Conservation (phyloP, 2,797 vertebrate genomes). For the Helostoma temminkii region DNA sequence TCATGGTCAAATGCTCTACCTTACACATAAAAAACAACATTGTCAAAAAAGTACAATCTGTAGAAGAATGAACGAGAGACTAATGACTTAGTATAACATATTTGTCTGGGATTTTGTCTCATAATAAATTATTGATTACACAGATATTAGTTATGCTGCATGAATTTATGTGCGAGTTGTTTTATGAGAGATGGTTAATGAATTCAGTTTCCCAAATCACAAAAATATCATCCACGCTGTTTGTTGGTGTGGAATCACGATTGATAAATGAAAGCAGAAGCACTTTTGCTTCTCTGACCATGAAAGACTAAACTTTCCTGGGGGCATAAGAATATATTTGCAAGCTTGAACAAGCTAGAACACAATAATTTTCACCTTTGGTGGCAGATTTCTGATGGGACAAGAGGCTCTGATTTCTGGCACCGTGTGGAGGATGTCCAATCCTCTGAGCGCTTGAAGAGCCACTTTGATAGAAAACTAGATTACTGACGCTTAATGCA, state of each 20-base stretch:
- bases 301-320: slow-evolving; percentile 35
- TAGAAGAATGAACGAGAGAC: slow-evolving; percentile 7
- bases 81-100: slow-evolving; percentile 14
- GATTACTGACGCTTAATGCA: slow-evolving; percentile 43
- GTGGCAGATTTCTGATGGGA: slow-evolving; percentile 50
- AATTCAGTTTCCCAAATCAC: slow-evolving; percentile 15
- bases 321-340: slow-evolving; percentile 50
- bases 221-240: neutral
- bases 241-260: slow-evolving; percentile 19
- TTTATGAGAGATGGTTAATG: slow-evolving; percentile 18
- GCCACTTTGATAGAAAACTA: slow-evolving; percentile 52
- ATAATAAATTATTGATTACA: slow-evolving; percentile 35
- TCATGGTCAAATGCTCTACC: too few species aligned
- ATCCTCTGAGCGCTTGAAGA: slow-evolving; percentile 32
- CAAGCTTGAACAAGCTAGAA: slow-evolving; percentile 29
- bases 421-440: slow-evolving; percentile 29
- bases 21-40: too few species aligned
- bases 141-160: neutral
- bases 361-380: slow-evolving; percentile 58
- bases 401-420: slow-evolving; percentile 45
- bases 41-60: neutral
- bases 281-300: slow-evolving; percentile 19
- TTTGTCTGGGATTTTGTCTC: slow-evolving; percentile 20
- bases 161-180: slow-evolving; percentile 1
- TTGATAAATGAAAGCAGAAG: slow-evolving; percentile 12